Conservation (phyloP, 1,140 invertebrate species). For the Nilaparvata lugens region DNA sequence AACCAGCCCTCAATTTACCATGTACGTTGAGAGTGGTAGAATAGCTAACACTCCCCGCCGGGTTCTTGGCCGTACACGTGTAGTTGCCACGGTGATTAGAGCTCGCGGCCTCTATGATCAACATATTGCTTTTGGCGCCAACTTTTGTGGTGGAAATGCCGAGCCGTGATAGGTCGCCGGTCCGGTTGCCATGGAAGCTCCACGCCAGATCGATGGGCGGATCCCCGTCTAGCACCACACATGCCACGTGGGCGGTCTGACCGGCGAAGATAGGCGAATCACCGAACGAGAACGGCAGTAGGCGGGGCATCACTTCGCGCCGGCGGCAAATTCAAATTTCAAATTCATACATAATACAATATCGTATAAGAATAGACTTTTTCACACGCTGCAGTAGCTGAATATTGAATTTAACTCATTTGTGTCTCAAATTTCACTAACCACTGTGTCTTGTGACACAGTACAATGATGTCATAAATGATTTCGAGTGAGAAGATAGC, state of each 20-base stretch:
- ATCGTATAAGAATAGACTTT: too few relatives aligned
- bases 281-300: slow-evolving; percentile 49
- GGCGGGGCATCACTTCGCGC: slow-evolving; percentile 47
- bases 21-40: slow-evolving; percentile 36
- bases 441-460: too few relatives aligned
- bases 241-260: slow-evolving; percentile 34
- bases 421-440: too few relatives aligned
- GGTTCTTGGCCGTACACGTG: slow-evolving; percentile 42
- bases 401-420: too few relatives aligned
- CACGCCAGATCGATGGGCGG: slow-evolving; percentile 30
- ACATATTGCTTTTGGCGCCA: slow-evolving; percentile 38
- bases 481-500: too few relatives aligned
- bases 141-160: slow-evolving; percentile 10
- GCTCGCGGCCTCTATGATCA: slow-evolving; percentile 49
- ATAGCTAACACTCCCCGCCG: slow-evolving; percentile 30
- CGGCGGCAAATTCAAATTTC: too few relatives aligned
- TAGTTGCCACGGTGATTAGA: slow-evolving; percentile 39
- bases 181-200: slow-evolving; percentile 28
- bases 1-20: slow-evolving; percentile 24
- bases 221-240: slow-evolving; percentile 34
- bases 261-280: slow-evolving; percentile 38
- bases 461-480: too few relatives aligned
- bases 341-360: too few relatives aligned
- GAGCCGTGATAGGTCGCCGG: slow-evolving; percentile 21
- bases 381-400: too few relatives aligned